Conservation (phyloP, 2,797 vertebrate genomes). For the Platalea minor region DNA sequence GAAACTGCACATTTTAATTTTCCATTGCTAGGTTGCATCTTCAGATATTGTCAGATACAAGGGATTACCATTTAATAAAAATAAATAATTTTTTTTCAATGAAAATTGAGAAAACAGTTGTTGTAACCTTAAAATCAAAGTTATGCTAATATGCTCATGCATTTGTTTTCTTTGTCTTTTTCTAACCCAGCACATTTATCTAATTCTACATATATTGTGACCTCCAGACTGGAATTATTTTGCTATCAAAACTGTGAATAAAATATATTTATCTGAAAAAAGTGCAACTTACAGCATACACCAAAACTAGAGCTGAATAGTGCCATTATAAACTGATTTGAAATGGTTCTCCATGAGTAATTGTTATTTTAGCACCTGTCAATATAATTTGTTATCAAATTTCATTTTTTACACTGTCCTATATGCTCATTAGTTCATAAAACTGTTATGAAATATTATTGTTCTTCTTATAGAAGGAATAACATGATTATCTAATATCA, state of each 20-base stretch:
- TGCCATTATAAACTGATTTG: neutral
- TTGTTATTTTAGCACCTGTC: neutral
- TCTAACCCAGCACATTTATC: neutral
- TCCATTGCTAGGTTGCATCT: neutral
- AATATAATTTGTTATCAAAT: neutral
- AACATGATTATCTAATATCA: neutral
- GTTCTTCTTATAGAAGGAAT: neutral
- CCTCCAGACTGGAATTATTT: neutral
- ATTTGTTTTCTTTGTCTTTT: neutral
- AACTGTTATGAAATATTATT: neutral
- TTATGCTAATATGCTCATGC: neutral
- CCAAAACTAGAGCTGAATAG: neutral
- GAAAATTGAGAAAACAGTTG: neutral
- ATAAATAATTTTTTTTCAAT: neutral
- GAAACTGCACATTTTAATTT: slow-evolving; percentile 32
- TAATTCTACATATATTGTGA: neutral
- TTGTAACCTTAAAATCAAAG: neutral
- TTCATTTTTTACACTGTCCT: neutral
- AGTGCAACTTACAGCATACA: neutral
- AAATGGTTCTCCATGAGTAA: neutral
- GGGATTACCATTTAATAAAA: neutral
- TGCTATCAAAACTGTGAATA: neutral
- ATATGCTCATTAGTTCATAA: neutral
- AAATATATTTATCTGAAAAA: neutral
- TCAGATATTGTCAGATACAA: neutral